Base-by-base conservation (phyloP, 2,113 vertebrate species). In the Archocentrus centrarchus region DNA sequence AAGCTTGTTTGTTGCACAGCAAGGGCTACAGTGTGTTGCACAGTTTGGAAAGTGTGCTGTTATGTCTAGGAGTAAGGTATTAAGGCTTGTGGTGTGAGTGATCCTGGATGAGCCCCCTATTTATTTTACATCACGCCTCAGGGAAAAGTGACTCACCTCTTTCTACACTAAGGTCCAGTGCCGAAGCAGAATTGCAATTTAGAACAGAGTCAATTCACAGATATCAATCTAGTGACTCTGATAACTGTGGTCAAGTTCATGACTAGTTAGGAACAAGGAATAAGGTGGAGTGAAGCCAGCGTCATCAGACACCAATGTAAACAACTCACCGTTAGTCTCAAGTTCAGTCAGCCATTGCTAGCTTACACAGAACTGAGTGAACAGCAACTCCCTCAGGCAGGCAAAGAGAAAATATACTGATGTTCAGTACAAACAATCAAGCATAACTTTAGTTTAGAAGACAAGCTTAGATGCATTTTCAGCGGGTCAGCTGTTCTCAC, bases 1-100 rank as follows among this genome's bases (percentile, higher is more conserved):
- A 57, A 79, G 9, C 20, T 76, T 70, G 62, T 80, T 59, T 63
- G 59, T 58, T 30, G 20, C 55, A 15, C 77, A 75, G 17, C 75
- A 77, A 24, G 55, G 37, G 8, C 18, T 11, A 6, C 17, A 41
- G 57, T 20, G 37, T 59, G 44, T 58, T 62, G 59, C 57, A n/a
- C 39, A 60, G 62, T 37, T 11, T 77, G 61, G 47, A 55, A 66
- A 50, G 24, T 58, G 22, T 66, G 73, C 32, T 76, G 15, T 70
- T 73, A 20, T 32, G 30, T 73, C 44, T 8, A 55, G 47, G 27
- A 18, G 32, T 73, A 73, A 35, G 11, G 18, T 73, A 32, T 32
- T 55, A 20, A 50, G 27, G 11, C 27, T 55, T 73, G 27, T 27
- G 0, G 47, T 35, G 13, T 9, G 53, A 50, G 68, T 55, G 47